A percentile compares a stretch with the other conserved stretches of the same genome.
Conservation (phyloP, 2,797 vertebrate genomes). For the Morus bassanus region DNA sequence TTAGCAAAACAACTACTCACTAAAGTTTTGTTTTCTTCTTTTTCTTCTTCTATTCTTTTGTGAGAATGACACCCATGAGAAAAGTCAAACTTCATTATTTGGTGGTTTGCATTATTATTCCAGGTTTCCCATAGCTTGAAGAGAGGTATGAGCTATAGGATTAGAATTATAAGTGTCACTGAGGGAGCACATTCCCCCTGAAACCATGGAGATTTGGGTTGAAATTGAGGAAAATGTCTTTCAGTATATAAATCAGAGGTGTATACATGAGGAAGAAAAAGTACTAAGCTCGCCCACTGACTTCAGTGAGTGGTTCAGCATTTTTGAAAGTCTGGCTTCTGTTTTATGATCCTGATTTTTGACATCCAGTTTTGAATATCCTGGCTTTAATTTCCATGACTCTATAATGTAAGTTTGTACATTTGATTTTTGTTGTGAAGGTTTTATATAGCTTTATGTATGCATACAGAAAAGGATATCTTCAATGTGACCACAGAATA, state of each 20-base stretch:
- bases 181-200: background rate
- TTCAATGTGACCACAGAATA: background rate
- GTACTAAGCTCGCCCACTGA: background rate
- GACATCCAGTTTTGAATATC: background rate
- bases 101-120: background rate
- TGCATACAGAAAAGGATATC: background rate
- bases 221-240: background rate
- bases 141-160: background rate
- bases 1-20: background rate
- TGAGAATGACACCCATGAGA: background rate
- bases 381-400: background rate
- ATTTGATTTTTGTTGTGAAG: background rate
- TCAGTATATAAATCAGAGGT: background rate
- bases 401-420: background rate
- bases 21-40: background rate
- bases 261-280: background rate
- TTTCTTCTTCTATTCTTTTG: background rate
- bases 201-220: background rate
- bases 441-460: background rate
- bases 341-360: background rate
- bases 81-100: background rate
- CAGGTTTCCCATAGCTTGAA: background rate
- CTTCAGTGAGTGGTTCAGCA: background rate
- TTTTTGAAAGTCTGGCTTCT: background rate
- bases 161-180: background rate